A percentile compares a stretch with the other conserved stretches of the same genome.
phyloP scores from a whole-genome alignment of 2,888 invertebrate species.

The Acanthosepion pharaonis region DNA sequence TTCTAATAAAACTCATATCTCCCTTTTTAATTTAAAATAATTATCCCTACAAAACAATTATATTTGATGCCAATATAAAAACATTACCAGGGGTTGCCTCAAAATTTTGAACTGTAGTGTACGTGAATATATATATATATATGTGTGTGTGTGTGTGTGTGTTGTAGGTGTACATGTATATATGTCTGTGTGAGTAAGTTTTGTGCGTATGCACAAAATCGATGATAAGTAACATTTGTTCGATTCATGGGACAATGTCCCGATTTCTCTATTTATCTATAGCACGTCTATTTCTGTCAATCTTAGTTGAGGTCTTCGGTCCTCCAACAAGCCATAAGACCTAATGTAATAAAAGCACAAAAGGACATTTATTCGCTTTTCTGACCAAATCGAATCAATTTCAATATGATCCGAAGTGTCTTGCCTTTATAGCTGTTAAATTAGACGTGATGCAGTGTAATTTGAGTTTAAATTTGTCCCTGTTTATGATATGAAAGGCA shows the following conservation, averaged over 20 bases:
- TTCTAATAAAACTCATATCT: too few species aligned
- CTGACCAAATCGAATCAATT: neutral
- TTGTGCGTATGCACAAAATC: neutral
- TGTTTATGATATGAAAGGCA: neutral
- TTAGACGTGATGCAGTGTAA: neutral
- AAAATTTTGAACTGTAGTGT: too few species aligned
- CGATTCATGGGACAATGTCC: neutral
- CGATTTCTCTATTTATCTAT: neutral
- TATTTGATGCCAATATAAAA: too few species aligned
- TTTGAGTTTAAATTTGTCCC: neutral
- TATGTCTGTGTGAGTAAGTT: neutral
- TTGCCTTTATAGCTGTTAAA: neutral
- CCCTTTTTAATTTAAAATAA: too few species aligned
- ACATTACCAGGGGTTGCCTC: too few species aligned
- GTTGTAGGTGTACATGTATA: neutral
- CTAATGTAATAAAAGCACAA: neutral
- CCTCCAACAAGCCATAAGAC: neutral
- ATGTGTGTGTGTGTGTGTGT: neutral
- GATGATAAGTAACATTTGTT: neutral
- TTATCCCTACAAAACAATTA: too few species aligned
- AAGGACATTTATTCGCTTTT: conserved; percentile 33
- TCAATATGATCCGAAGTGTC: neutral
- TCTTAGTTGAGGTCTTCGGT: neutral
- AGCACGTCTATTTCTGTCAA: neutral
- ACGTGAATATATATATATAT: too few species aligned